A percentile compares a stretch with the other conserved stretches of the same genome.
Conservation (phyloP, 2,888 invertebrate genomes). For the Aspidapion aeneum region DNA sequence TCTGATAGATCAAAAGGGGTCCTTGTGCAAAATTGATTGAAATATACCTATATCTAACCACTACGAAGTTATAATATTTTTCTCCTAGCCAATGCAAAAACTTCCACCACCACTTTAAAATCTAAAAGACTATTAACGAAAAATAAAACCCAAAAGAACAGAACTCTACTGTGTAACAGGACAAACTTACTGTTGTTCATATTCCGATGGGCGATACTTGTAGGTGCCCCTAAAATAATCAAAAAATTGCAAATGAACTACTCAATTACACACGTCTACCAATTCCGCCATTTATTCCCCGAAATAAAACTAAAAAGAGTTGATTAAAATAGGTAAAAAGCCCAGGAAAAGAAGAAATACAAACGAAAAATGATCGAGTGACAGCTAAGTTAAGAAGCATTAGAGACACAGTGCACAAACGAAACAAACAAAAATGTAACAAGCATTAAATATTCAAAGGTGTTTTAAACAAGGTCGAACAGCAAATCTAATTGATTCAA, state of each 20-base stretch:
- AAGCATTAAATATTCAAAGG: conserved; percentile 19
- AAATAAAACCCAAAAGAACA: not conserved
- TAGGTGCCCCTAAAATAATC: conserved; percentile 48
- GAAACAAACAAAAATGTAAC: conserved; percentile 33
- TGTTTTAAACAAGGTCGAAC: not conserved
- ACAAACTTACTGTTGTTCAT: conserved; percentile 49
- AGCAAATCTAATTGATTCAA: no score
- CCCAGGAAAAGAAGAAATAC: not conserved
- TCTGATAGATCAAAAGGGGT: no score
- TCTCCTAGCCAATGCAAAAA: no score
- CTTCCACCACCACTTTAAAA: no score
- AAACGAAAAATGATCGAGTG: not conserved
- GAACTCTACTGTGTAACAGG: not conserved
- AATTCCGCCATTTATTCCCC: conserved; percentile 22
- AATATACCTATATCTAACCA: no score
- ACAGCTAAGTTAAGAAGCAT: conserved; percentile 15
- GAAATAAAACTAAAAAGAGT: conserved; percentile 10
- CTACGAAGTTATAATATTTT: no score
- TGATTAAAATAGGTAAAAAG: not conserved
- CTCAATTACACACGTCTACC: conserved; percentile 4
- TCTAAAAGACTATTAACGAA: no score
- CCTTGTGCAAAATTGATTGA: no score
- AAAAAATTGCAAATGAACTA: conserved; percentile 29
- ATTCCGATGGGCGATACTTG: conserved; percentile 48
- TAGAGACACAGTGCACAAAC: conserved; percentile 30